Evolutionary conservation across 2,113 vertebrate species (phyloP), one percentile per base, ranked within the genome.

Genomic region (Panthera tigris): DNA sequence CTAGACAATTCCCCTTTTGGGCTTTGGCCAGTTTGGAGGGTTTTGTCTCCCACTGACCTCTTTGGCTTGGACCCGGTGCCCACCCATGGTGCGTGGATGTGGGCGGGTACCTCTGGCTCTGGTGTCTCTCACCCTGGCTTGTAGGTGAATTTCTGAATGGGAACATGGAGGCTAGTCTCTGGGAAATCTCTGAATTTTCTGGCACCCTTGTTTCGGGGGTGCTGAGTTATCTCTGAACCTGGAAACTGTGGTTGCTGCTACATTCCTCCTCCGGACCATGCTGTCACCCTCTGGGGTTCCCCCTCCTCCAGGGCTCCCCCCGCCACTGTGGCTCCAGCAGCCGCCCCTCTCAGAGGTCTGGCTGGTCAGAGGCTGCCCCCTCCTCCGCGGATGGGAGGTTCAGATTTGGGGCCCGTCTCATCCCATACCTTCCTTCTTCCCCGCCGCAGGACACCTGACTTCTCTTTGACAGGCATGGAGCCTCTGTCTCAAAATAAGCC

Each of bases 171-270:
- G 18, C 12, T 14, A 12, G 52, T 36, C 52, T 74, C 33, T 45
- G 74, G 87, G 87, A 82, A 96, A 94, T 73, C 76, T 97, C 90
- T 65, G 82, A 36, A 74, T 71, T 97, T 96, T 89, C 91, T 66
- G 48, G 12, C 16, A 29, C 16, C 21, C n/a, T 36, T 19, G 3
- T 50, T 50, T 50, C 36, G 50, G 71, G 31, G 25, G 48, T 12
- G 33, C 76, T 76, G 52, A 94, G 69, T 66, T 66, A 31, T 73
- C 86, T 93, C 76, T 29, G 11, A 68, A 87, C 10, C 5, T 7
- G 81, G 87, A 91, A 96, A 3, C 71, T 73, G 91, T 29, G 63
- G 25, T 21, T 2, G 0, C 5, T 6, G 7, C 52, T 36, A 2
- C 7, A 66, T 55, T 93, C 89, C 79, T 82, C 31, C n/a, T 52